These are phyloP conservation scores for Drosophila carrolli DNA, from an alignment of 1,140 invertebrate genomes.

Conservation along the genomic window DNA sequence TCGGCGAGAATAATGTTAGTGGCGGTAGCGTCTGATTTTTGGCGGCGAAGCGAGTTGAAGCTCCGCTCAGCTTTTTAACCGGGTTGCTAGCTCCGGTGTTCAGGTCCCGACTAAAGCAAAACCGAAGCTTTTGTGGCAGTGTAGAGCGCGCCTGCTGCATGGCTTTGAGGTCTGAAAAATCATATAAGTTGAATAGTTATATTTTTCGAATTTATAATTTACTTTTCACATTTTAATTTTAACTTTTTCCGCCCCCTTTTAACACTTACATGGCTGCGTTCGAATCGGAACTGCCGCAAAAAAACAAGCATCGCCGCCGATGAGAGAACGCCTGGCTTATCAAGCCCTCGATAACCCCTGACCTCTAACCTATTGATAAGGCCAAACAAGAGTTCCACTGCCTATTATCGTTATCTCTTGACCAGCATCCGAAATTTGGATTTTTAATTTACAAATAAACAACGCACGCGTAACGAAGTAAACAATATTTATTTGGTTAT, in stretches of 20 bases:
- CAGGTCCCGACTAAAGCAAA: conserved; percentile 33
- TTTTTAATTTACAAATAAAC: no score
- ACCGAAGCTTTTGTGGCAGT: conserved; percentile 32
- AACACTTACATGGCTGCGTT: conserved; percentile 19
- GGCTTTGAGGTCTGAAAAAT: no score
- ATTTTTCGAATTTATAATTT: no score
- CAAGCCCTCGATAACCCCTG: conserved; percentile 2
- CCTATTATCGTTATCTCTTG: conserved; percentile 16
- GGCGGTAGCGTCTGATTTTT: conserved; percentile 13
- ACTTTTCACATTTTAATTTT: not conserved
- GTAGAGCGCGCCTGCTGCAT: conserved; percentile 32
- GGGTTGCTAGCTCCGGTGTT: conserved; percentile 20
- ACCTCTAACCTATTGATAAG: conserved; percentile 11
- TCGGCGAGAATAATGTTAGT: conserved; percentile 16
- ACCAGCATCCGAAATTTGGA: conserved; percentile 14
- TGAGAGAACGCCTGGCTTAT: not conserved
- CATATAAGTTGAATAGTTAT: no score
- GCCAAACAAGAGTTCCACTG: conserved; percentile 8
- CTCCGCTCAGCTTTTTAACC: conserved; percentile 33
- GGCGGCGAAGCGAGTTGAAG: conserved; percentile 20
- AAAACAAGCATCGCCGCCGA: not conserved
- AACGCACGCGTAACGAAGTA: conserved; percentile 11
- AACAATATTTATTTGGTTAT: not conserved
- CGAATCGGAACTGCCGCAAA: conserved; percentile 13
- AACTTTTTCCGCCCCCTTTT: not conserved